A percentile compares a stretch with the other conserved stretches of the same genome.
These are phyloP conservation scores for Rotaria socialis DNA, from an alignment of 2,888 invertebrate genomes.

Conservation along the genomic window DNA sequence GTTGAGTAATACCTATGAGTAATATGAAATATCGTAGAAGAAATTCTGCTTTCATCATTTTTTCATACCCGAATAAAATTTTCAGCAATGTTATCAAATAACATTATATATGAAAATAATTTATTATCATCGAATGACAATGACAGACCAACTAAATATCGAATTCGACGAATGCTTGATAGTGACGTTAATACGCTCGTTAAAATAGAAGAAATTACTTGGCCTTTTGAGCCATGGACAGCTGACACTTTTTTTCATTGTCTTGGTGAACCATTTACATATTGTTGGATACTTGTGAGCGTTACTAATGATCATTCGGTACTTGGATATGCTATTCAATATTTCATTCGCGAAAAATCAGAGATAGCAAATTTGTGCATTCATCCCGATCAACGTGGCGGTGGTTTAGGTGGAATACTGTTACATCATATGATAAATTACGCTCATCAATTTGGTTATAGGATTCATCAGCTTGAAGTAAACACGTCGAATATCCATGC, in stretches of 20 bases:
- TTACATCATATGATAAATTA: background rate
- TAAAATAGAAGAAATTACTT: background rate
- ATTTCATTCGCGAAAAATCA: background rate
- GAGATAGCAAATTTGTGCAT: background rate
- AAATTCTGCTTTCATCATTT: no score
- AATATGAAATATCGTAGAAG: no score
- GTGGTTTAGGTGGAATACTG: background rate
- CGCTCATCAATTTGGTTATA: background rate
- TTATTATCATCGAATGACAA: no score
- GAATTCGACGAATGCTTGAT: background rate
- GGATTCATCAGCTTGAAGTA: background rate
- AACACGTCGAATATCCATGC: background rate
- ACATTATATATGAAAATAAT: no score
- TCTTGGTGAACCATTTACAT: background rate
- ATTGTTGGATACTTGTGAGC: background rate
- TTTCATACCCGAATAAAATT: no score
- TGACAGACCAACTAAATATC: background rate
- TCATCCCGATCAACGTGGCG: background rate
- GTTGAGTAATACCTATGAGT: no score
- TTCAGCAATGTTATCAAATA: no score
- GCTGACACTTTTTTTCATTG: background rate
- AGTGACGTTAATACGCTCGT: background rate
- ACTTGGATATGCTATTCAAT: background rate
- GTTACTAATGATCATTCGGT: background rate
- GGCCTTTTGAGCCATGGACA: background rate